These are phyloP conservation scores for Antheraea pernyi DNA, from an alignment of 1,140 invertebrate species.

Conservation along the genomic window DNA sequence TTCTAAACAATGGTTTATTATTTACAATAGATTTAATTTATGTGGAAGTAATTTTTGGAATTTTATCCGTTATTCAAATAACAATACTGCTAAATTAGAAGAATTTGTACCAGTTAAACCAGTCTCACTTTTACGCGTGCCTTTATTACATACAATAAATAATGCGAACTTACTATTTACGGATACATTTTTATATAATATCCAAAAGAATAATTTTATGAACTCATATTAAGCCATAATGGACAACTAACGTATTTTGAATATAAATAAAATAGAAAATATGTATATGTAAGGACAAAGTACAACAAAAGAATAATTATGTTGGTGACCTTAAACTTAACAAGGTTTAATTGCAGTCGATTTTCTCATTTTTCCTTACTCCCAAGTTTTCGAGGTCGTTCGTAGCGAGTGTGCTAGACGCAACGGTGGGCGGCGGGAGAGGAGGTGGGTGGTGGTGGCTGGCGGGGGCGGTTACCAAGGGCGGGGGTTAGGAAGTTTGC, in stretches of 20 bases:
- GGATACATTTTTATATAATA: too few relatives aligned
- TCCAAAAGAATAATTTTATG: too few relatives aligned
- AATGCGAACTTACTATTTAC: too few relatives aligned
- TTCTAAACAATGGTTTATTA: not conserved
- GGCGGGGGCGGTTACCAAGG: conserved; percentile 19
- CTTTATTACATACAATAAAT: too few relatives aligned
- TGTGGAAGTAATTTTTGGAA: not conserved
- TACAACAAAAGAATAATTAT: not conserved
- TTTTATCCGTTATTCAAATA: not conserved
- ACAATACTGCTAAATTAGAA: too few relatives aligned
- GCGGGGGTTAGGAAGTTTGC: conserved; percentile 45
- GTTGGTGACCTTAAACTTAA: conserved; percentile 10
- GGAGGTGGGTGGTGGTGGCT: conserved; percentile 17
- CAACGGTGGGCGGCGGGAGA: conserved; percentile 26
- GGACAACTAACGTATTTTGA: not conserved
- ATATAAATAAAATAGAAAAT: not conserved
- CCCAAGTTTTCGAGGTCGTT: conserved; percentile 55
- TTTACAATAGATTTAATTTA: not conserved
- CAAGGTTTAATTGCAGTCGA: conserved; percentile 10
- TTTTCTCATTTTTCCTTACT: conserved; percentile 16
- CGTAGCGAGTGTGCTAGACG: conserved; percentile 43
- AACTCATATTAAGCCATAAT: too few relatives aligned
- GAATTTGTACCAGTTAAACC: too few relatives aligned
- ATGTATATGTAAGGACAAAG: not conserved
- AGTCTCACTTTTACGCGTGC: too few relatives aligned